Percentiles rank a stretch among this genome's conserved stretches.
These are phyloP conservation scores for Euura saliciscinereae DNA, from an alignment of 1,140 invertebrate genomes.

Conservation along the genomic window DNA sequence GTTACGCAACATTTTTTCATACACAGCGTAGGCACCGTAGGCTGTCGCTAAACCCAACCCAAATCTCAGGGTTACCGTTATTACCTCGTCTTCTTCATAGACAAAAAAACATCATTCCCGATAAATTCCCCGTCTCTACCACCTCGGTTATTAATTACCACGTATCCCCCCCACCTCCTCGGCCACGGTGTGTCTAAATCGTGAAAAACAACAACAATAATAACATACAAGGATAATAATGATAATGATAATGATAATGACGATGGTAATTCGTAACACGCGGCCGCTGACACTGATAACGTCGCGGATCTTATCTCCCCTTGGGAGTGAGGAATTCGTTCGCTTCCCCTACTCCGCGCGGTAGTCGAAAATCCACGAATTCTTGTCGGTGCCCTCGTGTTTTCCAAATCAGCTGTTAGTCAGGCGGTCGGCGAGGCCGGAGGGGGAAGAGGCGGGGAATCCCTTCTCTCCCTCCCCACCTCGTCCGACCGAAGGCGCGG, in stretches of 20 bases:
- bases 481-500: slow-evolving; percentile 17
- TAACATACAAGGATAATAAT: slow-evolving; percentile 8
- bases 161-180: background rate
- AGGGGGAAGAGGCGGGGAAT: background rate
- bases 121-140: too few species aligned
- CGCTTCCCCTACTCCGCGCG: background rate
- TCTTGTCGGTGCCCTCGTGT: slow-evolving; percentile 30
- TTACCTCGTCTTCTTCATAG: background rate
- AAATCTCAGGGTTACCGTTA: background rate
- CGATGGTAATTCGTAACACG: slow-evolving; percentile 2
- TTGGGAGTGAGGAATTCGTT: background rate
- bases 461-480: background rate
- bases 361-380: background rate
- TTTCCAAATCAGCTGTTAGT: slow-evolving; percentile 52
- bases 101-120: too few species aligned
- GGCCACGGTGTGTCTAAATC: background rate
- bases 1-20: background rate
- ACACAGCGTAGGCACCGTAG: background rate
- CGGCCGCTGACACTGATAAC: slow-evolving; percentile 2
- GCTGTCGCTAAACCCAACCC: too few species aligned
- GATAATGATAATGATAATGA: background rate
- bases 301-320: background rate
- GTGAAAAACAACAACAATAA: background rate
- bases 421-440: slow-evolving; percentile 29
- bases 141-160: too few species aligned